Evolutionary conservation across 2,888 invertebrate species (phyloP), one percentile per base, ranked within the genome.

Genomic region (Globia sparganii): DNA sequence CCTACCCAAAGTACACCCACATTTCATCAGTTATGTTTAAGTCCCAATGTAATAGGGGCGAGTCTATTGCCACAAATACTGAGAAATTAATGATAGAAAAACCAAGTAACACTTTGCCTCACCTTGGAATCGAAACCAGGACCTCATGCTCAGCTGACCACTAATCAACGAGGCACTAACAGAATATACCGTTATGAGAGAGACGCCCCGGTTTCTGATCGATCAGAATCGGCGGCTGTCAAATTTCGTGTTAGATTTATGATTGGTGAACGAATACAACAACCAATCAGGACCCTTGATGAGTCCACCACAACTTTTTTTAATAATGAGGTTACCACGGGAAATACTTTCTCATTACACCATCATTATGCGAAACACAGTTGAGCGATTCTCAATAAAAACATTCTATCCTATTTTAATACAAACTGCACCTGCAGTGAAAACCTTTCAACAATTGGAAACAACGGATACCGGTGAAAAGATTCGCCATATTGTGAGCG

Each of bases 401-500:
- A 67, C 66, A 74, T 85, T 37, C 25, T 70, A 72, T 83, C 8
- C 61, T 70, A 72, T 85, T 74, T 80, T 78, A 72, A 74, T 78
- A 81, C 43, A 72, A 84, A 71, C 64, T 80, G 77, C 87, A 85
- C 70, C 65, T 74, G 78, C 74, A 77, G 72, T 76, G 80, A 68
- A 87, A 84, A 76, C 72, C 46, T 87, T 88, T 75, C 62, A 80
- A 84, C 80, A 86, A 88, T 90, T 82, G 87, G 81, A 81, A 90
- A 84, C 89, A 84, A 81, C 86, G 88, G 85, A 87, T 87, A 83
- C 78, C 65, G 65, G 83, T 87, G 87, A 83, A 87, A 88, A 88
- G 84, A 85, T 87, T 86, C 91, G 92, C 91, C 93, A 93, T 93
- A 91, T 94, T 94, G 94, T 87, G 80, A 88, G 89, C 94, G 94